phyloP scores from a whole-genome alignment of 2,797 vertebrate genomes.

The Channa striata region DNA sequence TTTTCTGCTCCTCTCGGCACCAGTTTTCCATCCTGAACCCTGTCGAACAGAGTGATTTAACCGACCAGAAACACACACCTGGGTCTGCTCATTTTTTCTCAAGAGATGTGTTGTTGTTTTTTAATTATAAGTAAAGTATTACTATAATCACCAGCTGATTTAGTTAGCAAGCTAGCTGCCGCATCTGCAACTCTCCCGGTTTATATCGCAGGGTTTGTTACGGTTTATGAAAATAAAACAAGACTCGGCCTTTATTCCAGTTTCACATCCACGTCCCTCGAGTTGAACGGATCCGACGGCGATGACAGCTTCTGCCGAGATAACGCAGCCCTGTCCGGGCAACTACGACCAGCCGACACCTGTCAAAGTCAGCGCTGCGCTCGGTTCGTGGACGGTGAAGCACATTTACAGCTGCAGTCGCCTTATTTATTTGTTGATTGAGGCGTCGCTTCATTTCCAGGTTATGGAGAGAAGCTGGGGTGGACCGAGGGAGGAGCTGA shows the following conservation, averaged over 20 bases:
- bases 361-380: neutral
- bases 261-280: slow-evolving; percentile 79
- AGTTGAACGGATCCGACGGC: slow-evolving; percentile 34
- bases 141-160: slow-evolving; percentile 16
- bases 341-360: slow-evolving; percentile 20
- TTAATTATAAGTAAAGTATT: neutral
- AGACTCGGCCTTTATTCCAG: slow-evolving; percentile 67
- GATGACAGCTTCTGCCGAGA: slow-evolving; percentile 12
- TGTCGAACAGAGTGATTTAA: slow-evolving; percentile 22
- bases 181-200: slow-evolving; percentile 38
- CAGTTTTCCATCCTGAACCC: slow-evolving; percentile 52
- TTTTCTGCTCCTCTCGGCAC: slow-evolving; percentile 37
- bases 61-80: neutral
- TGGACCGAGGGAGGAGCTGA: slow-evolving; percentile 56
- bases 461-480: slow-evolving; percentile 62
- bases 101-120: too few relatives aligned
- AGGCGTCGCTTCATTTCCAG: slow-evolving; percentile 72
- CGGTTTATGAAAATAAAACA: slow-evolving; percentile 61
- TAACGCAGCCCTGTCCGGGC: neutral
- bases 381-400: neutral
- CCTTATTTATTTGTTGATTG: slow-evolving; percentile 47
- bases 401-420: slow-evolving; percentile 27
- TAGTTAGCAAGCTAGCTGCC: slow-evolving; percentile 57
- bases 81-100: slow-evolving; percentile 18
- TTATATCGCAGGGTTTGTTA: slow-evolving; percentile 46